These are phyloP conservation scores for Oenanthe melanoleuca DNA, from an alignment of 2,113 vertebrate species.

Conservation along the genomic window DNA sequence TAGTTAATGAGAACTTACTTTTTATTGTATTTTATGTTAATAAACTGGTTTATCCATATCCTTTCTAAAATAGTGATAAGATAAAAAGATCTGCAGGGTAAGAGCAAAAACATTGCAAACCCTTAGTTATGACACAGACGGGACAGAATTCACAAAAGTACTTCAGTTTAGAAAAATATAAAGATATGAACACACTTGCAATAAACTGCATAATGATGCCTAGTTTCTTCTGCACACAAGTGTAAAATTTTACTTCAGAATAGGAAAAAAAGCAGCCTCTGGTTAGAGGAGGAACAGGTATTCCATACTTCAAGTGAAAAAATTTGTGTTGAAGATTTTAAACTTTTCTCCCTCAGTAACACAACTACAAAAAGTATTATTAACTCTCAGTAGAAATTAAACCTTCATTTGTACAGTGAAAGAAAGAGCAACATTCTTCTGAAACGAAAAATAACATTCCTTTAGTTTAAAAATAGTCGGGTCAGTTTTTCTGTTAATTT, in stretches of 20 bases:
- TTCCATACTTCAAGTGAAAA: not conserved
- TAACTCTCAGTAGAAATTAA: not conserved
- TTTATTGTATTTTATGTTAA: not conserved
- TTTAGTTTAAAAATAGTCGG: not conserved
- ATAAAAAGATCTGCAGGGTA: not conserved
- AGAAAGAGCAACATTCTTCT: not conserved
- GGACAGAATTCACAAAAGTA: not conserved
- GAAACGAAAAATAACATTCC: not conserved
- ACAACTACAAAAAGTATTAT: not conserved
- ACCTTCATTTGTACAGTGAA: not conserved
- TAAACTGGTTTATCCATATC: not conserved
- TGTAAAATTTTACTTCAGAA: not conserved
- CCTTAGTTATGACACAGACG: not conserved
- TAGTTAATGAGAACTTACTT: not conserved
- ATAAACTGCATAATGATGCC: not conserved
- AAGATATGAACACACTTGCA: not conserved
- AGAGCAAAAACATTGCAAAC: not conserved
- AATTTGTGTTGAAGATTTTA: not conserved
- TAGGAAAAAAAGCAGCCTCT: not conserved
- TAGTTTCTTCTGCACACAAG: not conserved
- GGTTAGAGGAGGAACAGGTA: not conserved
- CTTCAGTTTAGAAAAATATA: not conserved
- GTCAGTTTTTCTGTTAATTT: not conserved
- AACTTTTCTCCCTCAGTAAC: not conserved
- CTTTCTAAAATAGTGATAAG: not conserved